Evolutionary conservation across 2,113 vertebrate genomes (phyloP).

Genomic region (Hystrix cristata): DNA sequence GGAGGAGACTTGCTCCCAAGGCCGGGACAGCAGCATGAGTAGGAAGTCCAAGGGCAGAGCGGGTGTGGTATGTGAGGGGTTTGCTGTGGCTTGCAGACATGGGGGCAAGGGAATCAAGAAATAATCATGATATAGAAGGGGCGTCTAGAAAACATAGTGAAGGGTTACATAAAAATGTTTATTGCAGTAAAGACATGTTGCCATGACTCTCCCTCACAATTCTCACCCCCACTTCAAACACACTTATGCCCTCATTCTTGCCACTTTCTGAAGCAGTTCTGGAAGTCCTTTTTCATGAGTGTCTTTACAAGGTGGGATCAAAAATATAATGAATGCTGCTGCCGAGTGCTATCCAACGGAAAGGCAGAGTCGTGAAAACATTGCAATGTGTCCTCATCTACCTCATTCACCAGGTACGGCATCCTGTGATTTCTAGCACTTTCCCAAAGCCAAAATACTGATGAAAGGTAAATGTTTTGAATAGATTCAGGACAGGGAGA

Average conservation of each 20-base stretch:
- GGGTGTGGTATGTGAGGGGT: not conserved
- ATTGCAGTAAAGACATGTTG: not conserved
- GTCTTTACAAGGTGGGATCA: not conserved
- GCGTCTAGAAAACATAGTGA: not conserved
- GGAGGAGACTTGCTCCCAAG: not conserved
- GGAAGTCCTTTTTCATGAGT: not conserved
- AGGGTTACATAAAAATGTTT: not conserved
- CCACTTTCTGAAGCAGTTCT: not conserved
- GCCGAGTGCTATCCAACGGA: not conserved
- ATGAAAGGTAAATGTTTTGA: not conserved
- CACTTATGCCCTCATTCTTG: not conserved
- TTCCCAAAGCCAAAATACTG: not conserved
- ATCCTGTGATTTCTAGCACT: not conserved
- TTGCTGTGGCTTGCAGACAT: fast-evolving
- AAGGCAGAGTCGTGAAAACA: not conserved
- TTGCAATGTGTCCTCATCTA: not conserved
- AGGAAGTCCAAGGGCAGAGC: not conserved
- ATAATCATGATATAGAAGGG: not conserved
- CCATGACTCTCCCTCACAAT: not conserved
- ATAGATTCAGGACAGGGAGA: not conserved
- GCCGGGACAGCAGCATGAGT: not conserved
- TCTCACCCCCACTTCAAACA: not conserved
- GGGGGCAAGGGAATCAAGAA: not conserved
- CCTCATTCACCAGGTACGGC: not conserved
- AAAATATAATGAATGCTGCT: not conserved